Percentiles rank a stretch among this genome's conserved stretches.
Conservation (phyloP, 2,113 vertebrate genomes). For the Ciconia stormi region DNA sequence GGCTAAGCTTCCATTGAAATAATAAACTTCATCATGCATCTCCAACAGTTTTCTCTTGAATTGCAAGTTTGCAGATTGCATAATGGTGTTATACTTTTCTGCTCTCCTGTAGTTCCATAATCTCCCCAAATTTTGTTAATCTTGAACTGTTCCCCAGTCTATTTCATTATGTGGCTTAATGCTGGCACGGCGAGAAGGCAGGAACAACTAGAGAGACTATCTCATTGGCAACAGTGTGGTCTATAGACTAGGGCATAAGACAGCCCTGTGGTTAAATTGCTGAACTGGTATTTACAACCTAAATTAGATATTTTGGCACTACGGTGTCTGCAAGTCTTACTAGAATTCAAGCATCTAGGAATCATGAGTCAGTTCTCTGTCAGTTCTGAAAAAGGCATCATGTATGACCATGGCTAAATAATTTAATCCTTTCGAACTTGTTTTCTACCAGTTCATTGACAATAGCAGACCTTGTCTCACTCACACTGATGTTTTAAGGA, state of each 20-base stretch:
- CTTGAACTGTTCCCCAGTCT: neutral
- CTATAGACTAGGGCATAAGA: neutral
- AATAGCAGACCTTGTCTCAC: neutral
- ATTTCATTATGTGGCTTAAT: neutral
- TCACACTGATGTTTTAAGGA: neutral
- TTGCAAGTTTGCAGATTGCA: neutral
- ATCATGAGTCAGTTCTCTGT: neutral
- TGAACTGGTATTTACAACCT: neutral
- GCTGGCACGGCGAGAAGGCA: neutral
- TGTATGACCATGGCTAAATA: neutral
- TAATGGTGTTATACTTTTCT: neutral
- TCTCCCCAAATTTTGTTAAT: neutral
- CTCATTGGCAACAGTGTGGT: neutral
- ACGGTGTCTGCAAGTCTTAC: neutral
- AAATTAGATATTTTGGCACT: neutral
- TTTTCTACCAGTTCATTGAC: neutral
- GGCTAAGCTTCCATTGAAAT: neutral
- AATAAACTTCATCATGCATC: neutral
- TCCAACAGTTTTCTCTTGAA: neutral
- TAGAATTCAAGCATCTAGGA: neutral
- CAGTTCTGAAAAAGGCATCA: neutral
- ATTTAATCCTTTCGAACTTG: neutral
- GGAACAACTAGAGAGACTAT: neutral
- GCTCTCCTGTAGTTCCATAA: neutral
- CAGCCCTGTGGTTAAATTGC: neutral